Evolutionary conservation across 2,888 invertebrate genomes (phyloP), one percentile per base, ranked within the genome.

Genomic region (Ashinkailepas kermadecensis): DNA sequence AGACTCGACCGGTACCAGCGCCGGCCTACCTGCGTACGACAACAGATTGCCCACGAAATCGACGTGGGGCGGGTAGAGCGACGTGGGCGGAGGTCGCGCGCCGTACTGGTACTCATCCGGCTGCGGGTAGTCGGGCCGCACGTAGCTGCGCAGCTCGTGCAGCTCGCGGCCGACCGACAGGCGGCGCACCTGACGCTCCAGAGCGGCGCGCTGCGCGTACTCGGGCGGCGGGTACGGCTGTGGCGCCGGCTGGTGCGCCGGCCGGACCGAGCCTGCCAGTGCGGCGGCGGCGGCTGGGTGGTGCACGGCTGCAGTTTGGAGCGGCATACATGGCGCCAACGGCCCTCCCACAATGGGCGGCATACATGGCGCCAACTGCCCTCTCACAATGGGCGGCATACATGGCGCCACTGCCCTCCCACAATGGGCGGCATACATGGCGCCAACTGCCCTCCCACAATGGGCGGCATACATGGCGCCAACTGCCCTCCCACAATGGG

Each of bases 61-160:
- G 74, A 9, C 74, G 74, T 54, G 74, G 8, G 54, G 74, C 21
- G 74, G 74, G 74, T 74, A 56, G 18, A 25, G 79, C 79, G 79
- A 12, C 56, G 39, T 54, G 56, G 58, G 58, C 25, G 54, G 58
- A 13, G 79, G 58, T 15, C 58, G 58, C 57, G 23, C 57, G n/a
- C 13, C 57, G n/a, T n/a, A 4, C 57, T 58, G 59, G 58, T 58
- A 25, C 58, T 58, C 58, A 23, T 79, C 58, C n/a, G 58, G 18
- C 23, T 15, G 58, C 58, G 79, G 79, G 59, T 79, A 79, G 15
- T 79, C 79, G 58, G 79, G 79, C 57, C 79, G 79, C 25, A 79
- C 23, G 59, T 79, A 79, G 79, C 79, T 79, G 79, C 23, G 79
- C 23, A 79, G 79, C 23, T 74, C 54, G 54, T 74, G 74, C 74